Evolutionary conservation across 92 coral and sea anemone species (phyloP), one percentile per base, ranked within the genome.

Genomic region (Phymanthus crucifer): DNA sequence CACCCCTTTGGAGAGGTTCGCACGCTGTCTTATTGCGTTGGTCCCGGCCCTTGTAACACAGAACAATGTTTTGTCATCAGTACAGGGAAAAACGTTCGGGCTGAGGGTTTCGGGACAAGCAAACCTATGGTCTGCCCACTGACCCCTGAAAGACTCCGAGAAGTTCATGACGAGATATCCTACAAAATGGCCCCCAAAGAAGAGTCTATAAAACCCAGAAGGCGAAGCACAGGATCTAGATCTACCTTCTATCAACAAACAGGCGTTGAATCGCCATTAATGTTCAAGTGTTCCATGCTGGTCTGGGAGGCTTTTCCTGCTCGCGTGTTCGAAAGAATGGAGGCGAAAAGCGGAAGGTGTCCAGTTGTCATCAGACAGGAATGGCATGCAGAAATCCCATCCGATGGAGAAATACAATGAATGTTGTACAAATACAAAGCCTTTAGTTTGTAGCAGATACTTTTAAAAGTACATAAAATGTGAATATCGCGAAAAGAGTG

Each of bases 41-140:
- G 94, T 36, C 98, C 96, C 46, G 99, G 98, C 37, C 98, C 98
- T 32, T 93, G 96, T 70, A 88, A 83, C 54, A 90, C 96, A 7
- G 99, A 95, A 57, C 94, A 90, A 75, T 85, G 88, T 61, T 93
- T 86, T 78, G 96, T 93, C 10, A 86, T 93, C 84, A 92, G 93
- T 48, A 91, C 99, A 17, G 99, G 99, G 33, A 90, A 91, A 73
- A 90, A 81, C 24, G 78, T 95, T 31, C 88, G 88, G 5, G 46
- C 79, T 2, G 92, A 92, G 6, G 97, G 97, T 2, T 82, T 92
- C 4, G 89, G 94, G 4, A 86, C 92, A 33, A 74, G 89, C 50
- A 85, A 90, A 65, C 71, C 84, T 16, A 82, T 83, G 70, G 94
- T 92, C 78, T 92, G 97, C 70, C 86, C 86, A 50, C 80, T 92